Evolutionary conservation across 2,113 vertebrate genomes (phyloP).

Genomic region (Caranx ignobilis): DNA sequence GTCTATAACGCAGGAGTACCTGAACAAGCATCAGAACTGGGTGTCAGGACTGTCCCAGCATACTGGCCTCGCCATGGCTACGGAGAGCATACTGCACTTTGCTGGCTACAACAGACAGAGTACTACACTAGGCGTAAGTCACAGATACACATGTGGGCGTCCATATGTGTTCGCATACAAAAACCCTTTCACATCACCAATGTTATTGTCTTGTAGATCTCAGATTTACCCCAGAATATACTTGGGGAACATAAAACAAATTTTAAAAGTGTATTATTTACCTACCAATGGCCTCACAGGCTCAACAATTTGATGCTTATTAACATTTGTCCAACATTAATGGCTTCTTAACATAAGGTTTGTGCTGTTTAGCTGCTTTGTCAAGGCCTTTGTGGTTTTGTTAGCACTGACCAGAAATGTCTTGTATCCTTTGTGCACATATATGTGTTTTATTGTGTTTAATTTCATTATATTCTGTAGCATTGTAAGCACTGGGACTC

Average conservation of each 20-base stretch:
- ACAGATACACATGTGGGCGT: background rate
- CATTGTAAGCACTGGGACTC: constrained; percentile 37
- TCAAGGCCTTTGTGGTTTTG: constrained; percentile 33
- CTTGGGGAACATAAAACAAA: background rate
- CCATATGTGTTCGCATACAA: background rate
- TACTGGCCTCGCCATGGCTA: constrained; percentile 97
- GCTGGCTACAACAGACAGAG: constrained; percentile 96
- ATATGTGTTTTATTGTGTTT: constrained; percentile 34
- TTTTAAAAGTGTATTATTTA: background rate
- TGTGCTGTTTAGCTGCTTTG: constrained; percentile 38
- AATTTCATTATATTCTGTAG: constrained; percentile 15
- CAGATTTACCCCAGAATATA: constrained; percentile 17
- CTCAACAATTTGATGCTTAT: constrained; percentile 41
- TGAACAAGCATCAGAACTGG: constrained; percentile 98
- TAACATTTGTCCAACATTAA: constrained; percentile 52
- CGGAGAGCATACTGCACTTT: constrained; percentile 94
- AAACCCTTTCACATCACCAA: background rate
- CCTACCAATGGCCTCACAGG: background rate
- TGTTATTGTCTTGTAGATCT: background rate
- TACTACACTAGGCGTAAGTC: constrained; percentile 93
- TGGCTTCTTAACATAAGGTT: constrained; percentile 26
- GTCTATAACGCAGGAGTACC: constrained; percentile 87
- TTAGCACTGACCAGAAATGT: constrained; percentile 13
- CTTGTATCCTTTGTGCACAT: constrained; percentile 28
- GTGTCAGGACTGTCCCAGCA: constrained; percentile 95